A percentile compares a stretch with the other conserved stretches of the same genome.
Evolutionary conservation across 1,140 invertebrate genomes (phyloP).

Genomic region (Diabrotica virgifera): DNA sequence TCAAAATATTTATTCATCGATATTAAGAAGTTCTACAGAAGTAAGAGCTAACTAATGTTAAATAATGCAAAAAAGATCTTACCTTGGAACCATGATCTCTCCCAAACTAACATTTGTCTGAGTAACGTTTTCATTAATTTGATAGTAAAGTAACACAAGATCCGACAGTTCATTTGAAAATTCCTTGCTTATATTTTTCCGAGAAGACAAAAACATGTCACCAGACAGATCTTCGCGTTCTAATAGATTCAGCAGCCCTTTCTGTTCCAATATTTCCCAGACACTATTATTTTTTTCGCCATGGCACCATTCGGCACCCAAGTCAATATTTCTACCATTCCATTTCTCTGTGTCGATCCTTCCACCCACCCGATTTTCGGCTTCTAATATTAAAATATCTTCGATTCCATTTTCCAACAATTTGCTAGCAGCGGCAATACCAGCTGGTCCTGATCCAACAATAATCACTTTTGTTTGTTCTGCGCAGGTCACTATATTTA

Average conservation of each 20-base stretch:
- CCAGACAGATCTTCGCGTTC: not conserved
- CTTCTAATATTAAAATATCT: slow-evolving; percentile 63
- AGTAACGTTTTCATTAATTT: too few relatives aligned
- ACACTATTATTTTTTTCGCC: slow-evolving; percentile 70
- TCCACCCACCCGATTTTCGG: slow-evolving; percentile 66
- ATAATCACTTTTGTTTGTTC: slow-evolving; percentile 45
- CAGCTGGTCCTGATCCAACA: slow-evolving; percentile 57
- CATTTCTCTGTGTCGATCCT: slow-evolving; percentile 60
- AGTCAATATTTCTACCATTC: slow-evolving; percentile 62
- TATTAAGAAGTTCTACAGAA: too few relatives aligned
- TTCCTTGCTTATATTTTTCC: not conserved
- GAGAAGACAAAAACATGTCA: not conserved
- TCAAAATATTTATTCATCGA: too few relatives aligned
- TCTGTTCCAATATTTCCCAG: slow-evolving; percentile 60
- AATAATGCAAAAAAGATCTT: too few relatives aligned
- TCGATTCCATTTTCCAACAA: slow-evolving; percentile 53
- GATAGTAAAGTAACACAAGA: too few relatives aligned
- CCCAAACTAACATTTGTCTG: too few relatives aligned
- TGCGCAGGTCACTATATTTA: not conserved
- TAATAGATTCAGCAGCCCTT: slow-evolving; percentile 25
- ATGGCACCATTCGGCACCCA: slow-evolving; percentile 78
- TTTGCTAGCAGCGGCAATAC: slow-evolving; percentile 57
- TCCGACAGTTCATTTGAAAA: slow-evolving; percentile 2
- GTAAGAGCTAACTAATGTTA: too few relatives aligned
- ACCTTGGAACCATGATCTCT: too few relatives aligned